phyloP scores from a whole-genome alignment of 1,140 invertebrate genomes.

The Drosophila rufa region DNA sequence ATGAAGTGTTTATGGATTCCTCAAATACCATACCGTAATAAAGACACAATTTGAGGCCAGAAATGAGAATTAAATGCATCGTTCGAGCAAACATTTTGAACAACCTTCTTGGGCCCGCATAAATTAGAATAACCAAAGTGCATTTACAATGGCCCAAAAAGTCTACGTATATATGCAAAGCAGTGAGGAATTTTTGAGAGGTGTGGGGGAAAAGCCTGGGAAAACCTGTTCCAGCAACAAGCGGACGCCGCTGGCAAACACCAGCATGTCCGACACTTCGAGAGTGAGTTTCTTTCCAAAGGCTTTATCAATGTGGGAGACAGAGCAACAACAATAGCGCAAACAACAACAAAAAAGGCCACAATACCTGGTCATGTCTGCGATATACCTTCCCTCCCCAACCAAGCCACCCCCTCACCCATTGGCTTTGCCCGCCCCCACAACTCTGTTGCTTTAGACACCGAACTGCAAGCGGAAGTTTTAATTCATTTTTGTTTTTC shows the following conservation, averaged over 20 bases:
- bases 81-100: conserved; percentile 62
- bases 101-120: conserved; percentile 65
- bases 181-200: conserved; percentile 43
- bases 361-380: conserved; percentile 51
- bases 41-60: conserved; percentile 34
- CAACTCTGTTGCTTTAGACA: conserved; percentile 14
- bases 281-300: conserved; percentile 69
- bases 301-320: conserved; percentile 77
- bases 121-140: conserved; percentile 71
- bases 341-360: conserved; percentile 19
- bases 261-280: conserved; percentile 76
- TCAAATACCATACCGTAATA: conserved; percentile 32
- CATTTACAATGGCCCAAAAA: conserved; percentile 65
- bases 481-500: conserved; percentile 77
- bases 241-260: conserved; percentile 39
- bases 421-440: conserved; percentile 20
- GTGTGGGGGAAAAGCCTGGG: conserved; percentile 46
- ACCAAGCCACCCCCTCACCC: neutral
- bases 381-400: conserved; percentile 19
- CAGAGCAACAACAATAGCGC: conserved; percentile 19
- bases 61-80: conserved; percentile 72
- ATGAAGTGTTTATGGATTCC: conserved; percentile 46
- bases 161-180: conserved; percentile 12
- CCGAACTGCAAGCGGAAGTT: conserved; percentile 68
- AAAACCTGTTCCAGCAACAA: conserved; percentile 63